These are phyloP conservation scores for Actenoides hombroni DNA, from an alignment of 2,113 vertebrate species.

Conservation along the genomic window DNA sequence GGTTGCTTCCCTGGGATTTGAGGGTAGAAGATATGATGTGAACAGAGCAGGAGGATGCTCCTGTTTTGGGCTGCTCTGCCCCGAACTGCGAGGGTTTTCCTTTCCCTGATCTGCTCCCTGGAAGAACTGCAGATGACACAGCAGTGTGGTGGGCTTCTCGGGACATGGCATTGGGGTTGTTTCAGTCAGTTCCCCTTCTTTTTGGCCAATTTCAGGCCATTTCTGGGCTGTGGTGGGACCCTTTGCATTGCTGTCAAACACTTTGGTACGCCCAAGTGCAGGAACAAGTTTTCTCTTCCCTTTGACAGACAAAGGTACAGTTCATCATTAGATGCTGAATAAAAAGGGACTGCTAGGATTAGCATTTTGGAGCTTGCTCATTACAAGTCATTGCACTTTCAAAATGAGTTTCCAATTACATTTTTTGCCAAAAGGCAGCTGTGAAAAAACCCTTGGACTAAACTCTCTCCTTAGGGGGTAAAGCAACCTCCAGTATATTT, in stretches of 20 bases:
- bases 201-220: not conserved
- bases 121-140: not conserved
- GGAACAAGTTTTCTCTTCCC: not conserved
- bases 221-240: not conserved
- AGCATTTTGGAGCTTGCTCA: not conserved
- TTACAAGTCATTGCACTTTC: not conserved
- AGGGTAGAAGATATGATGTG: not conserved
- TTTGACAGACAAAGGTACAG: not conserved
- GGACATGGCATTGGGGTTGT: not conserved
- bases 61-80: not conserved
- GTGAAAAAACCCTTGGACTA: slow-evolving; percentile 44
- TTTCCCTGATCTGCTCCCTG: not conserved
- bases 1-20: not conserved
- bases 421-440: slow-evolving; percentile 16
- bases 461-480: slow-evolving; percentile 7
- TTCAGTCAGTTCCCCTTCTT: not conserved
- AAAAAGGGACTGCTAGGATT: not conserved
- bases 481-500: slow-evolving; percentile 20
- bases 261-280: not conserved
- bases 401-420: not conserved
- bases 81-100: not conserved
- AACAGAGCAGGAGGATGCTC: not conserved
- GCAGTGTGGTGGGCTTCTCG: not conserved
- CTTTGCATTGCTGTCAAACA: rapidly evolving
- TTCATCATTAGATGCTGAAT: not conserved